phyloP scores from a whole-genome alignment of 2,888 invertebrate species.

The Hypselothyrea guttata region DNA sequence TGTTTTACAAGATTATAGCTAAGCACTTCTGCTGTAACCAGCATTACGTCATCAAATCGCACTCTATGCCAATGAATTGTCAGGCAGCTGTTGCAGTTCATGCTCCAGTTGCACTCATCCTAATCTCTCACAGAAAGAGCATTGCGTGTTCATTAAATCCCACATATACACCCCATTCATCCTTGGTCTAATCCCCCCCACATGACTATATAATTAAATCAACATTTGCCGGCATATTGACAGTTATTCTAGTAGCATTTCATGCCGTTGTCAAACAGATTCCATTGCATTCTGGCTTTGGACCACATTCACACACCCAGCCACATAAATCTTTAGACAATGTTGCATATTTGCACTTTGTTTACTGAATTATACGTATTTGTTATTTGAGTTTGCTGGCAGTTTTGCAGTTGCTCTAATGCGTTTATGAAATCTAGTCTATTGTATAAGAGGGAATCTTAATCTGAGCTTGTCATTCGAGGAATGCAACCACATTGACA shows the following conservation, averaged over 20 bases:
- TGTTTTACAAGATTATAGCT: too few relatives aligned
- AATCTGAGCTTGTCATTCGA: constrained; percentile 19
- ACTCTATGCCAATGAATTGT: neutral
- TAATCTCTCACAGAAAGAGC: constrained; percentile 38
- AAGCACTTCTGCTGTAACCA: too few relatives aligned
- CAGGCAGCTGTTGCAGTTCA: constrained; percentile 22
- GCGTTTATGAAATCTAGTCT: constrained; percentile 45
- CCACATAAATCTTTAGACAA: constrained; percentile 9
- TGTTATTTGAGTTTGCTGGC: constrained; percentile 26
- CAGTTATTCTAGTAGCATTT: constrained; percentile 32
- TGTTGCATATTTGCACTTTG: constrained; percentile 59
- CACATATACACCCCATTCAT: neutral
- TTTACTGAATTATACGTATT: constrained; percentile 41
- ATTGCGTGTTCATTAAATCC: constrained; percentile 37
- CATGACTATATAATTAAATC: constrained; percentile 43
- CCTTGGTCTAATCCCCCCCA: neutral
- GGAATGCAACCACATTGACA: constrained; percentile 29
- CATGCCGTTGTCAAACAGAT: constrained; percentile 28
- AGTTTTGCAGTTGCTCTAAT: constrained; percentile 45
- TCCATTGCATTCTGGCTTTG: constrained; percentile 24
- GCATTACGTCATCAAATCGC: neutral
- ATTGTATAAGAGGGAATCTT: constrained; percentile 6
- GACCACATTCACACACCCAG: neutral
- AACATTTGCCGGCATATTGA: constrained; percentile 55
- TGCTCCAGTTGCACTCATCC: constrained; percentile 21